Conservation (phyloP, 2,888 invertebrate species). For the Phaedon cochleariae region DNA sequence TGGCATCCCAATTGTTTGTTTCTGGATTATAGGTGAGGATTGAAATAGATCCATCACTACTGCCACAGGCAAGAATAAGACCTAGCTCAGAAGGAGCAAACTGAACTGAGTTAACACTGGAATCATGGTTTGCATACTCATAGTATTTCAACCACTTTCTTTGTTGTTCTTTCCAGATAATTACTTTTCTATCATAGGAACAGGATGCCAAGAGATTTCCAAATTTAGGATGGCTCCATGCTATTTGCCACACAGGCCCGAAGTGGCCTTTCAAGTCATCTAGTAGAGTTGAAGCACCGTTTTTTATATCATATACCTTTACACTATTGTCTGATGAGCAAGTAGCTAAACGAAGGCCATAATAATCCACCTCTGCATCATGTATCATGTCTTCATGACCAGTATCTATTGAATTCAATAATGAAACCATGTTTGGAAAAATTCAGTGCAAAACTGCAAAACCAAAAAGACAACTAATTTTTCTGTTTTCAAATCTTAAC, state of each 20-base stretch:
- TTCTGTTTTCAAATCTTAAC: no score
- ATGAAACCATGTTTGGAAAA: slow-evolving; percentile 94
- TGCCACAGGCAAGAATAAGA: slow-evolving; percentile 92
- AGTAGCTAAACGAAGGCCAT: slow-evolving; percentile 94
- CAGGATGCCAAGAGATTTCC: slow-evolving; percentile 96
- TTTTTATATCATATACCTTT: slow-evolving; percentile 95
- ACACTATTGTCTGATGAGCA: slow-evolving; percentile 98
- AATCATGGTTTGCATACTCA: slow-evolving; percentile 95
- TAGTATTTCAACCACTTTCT: slow-evolving; percentile 92
- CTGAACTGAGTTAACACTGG: slow-evolving; percentile 96
- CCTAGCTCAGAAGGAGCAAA: slow-evolving; percentile 98
- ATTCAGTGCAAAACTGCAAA: no score
- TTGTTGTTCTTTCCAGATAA: slow-evolving; percentile 94
- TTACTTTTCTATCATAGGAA: slow-evolving; percentile 98
- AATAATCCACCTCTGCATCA: slow-evolving; percentile 98
- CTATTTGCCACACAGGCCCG: slow-evolving; percentile 96
- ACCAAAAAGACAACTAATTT: no score
- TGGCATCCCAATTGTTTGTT: slow-evolving; percentile 85
- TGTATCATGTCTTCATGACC: slow-evolving; percentile 99
- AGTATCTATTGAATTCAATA: slow-evolving; percentile 94
- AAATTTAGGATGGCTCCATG: slow-evolving; percentile 98
- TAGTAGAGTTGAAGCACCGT: slow-evolving; percentile 87
- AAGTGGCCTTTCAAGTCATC: slow-evolving; percentile 92
- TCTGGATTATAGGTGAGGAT: slow-evolving; percentile 79
- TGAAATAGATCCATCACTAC: slow-evolving; percentile 96